Conservation (phyloP, 2,797 vertebrate genomes). For the Halcyon smyrnensis region DNA sequence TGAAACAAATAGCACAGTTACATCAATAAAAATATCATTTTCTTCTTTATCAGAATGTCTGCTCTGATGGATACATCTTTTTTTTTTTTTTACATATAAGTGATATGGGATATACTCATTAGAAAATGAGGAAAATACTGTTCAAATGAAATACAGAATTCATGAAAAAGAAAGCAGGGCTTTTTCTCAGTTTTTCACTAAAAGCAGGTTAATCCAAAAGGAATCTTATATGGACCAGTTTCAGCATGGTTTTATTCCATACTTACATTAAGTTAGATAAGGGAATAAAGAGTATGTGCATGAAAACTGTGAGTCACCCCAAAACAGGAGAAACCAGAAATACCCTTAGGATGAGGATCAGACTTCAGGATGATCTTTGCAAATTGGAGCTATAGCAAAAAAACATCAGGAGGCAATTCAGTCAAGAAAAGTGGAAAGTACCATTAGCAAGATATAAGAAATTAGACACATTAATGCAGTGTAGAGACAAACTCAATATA, state of each 20-base stretch:
- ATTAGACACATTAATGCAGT: neutral
- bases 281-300: neutral
- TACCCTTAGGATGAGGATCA: neutral
- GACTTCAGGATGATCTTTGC: neutral
- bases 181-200: neutral
- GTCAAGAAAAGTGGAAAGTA: neutral
- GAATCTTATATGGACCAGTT: neutral
- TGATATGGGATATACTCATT: neutral
- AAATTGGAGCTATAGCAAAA: neutral
- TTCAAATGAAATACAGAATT: neutral
- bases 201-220: neutral
- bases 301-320: neutral
- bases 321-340: neutral
- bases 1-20: neutral
- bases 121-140: neutral
- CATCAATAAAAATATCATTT: neutral
- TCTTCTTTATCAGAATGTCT: neutral
- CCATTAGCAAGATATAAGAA: neutral
- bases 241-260: neutral
- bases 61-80: neutral
- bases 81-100: neutral
- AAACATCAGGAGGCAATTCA: neutral
- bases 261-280: neutral
- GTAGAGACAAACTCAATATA: neutral
- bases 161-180: fast-evolving